Conservation (phyloP, 2,113 vertebrate genomes). For the Rhipidura dahli region DNA sequence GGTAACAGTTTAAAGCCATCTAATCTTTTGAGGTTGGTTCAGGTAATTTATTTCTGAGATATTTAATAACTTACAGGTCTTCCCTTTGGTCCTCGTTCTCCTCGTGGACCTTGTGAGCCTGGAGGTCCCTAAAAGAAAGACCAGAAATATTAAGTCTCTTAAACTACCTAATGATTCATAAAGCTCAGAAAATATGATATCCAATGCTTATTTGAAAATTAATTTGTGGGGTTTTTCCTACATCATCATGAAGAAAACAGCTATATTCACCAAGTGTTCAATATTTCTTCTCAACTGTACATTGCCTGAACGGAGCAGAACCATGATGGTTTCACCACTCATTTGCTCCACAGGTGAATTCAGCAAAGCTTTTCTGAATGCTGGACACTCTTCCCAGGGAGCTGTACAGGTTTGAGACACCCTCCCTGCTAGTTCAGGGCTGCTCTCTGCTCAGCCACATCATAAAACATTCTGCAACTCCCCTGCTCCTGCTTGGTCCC, state of each 20-base stretch:
- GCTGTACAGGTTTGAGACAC: neutral
- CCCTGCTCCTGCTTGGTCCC: neutral
- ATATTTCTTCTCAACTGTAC: neutral
- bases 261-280: neutral
- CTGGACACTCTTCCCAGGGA: neutral
- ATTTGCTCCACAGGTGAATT: neutral
- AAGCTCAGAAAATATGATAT: neutral
- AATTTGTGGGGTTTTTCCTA: neutral
- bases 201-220: neutral
- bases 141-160: neutral
- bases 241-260: neutral
- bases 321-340: neutral
- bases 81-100: constrained; percentile 89
- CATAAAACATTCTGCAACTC: neutral
- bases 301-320: neutral
- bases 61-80: constrained; percentile 80
- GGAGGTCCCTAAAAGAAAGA: constrained; percentile 85
- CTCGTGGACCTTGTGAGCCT: constrained; percentile 87
- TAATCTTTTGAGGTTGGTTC: neutral
- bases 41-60: neutral
- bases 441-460: neutral
- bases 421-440: neutral
- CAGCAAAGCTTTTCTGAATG: neutral
- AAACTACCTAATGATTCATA: neutral
- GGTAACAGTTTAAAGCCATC: neutral